Evolutionary conservation across 2,888 invertebrate genomes (phyloP), one percentile per base, ranked within the genome.

Genomic region (Cryptus armator): DNA sequence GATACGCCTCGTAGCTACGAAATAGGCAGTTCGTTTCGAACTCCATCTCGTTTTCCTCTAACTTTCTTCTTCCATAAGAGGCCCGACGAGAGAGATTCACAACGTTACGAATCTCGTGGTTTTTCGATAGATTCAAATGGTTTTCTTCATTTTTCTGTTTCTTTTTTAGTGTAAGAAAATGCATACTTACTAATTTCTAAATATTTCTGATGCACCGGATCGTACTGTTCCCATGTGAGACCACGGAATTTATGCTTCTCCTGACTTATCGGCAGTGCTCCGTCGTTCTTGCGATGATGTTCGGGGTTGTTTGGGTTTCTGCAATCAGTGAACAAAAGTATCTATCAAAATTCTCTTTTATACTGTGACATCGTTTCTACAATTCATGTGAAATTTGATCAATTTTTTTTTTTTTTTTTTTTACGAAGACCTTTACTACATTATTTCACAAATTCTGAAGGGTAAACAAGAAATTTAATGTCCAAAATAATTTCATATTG

Each of bases 171-270:
- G 19, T 10, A 4, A 3, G n/a, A 2, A 9, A 37, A 37, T 78
- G 93, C 96, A 37, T 78, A 93, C 96, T 96, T 94, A 98, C 98
- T 97, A 93, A 98, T 97, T 96, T 98, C 98, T 91, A 99, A 95
- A 94, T 98, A 99, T 93, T 98, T 98, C 93, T 98, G 98, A 95
- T 98, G 98, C 86, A 97, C 96, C 0, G 97, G 97, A 93, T 98
- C 98, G 94, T 98, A 99, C 92, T 97, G 97, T 89, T 98, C 98
- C 99, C 99, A 99, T 74, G 95, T 96, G 89, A 97, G 96, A 88
- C 96, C 97, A 74, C 97, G 96, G 94, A 98, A 97, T 90, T 97
- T 96, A 95, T 97, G 98, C 87, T 97, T 95, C 92, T 98, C 98
- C 91, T 97, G 96, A 75, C 97, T 97, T 67, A 97, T 97, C 4